These are phyloP conservation scores for Scaeva pyrastri DNA, from an alignment of 2,888 invertebrate species.

Conservation along the genomic window DNA sequence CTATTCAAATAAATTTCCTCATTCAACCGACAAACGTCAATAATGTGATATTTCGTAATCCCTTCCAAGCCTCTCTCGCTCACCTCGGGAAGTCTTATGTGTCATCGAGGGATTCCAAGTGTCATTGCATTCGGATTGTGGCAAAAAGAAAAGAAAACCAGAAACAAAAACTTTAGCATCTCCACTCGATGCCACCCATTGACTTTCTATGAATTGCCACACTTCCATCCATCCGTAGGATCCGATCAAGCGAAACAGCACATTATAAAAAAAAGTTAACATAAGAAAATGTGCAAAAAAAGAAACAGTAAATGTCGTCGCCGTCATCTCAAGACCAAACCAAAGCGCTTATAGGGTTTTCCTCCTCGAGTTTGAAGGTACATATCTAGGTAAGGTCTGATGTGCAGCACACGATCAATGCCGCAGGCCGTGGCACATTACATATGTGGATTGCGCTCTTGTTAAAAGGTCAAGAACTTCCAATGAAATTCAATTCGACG, in stretches of 20 bases:
- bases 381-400: background rate
- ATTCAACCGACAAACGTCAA: background rate
- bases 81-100: too few relatives aligned
- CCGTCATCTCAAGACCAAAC: background rate
- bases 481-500: conserved; percentile 70
- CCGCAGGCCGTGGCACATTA: background rate
- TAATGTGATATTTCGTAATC: background rate
- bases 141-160: conserved; percentile 32
- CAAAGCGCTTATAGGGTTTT: conserved; percentile 10
- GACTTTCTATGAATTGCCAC: conserved; percentile 54
- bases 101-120: conserved; percentile 18
- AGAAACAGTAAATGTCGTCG: conserved; percentile 23
- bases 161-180: conserved; percentile 57
- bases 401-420: conserved; percentile 42
- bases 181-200: conserved; percentile 60
- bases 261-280: conserved; percentile 29
- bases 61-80: background rate
- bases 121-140: conserved; percentile 53
- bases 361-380: background rate
- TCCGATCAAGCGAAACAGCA: conserved; percentile 54
- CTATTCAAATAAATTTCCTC: conserved; percentile 36
- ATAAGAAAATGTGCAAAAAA: background rate
- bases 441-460: conserved; percentile 41
- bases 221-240: conserved; percentile 35
- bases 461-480: conserved; percentile 72